These are phyloP conservation scores for Dreissena polymorpha DNA, from an alignment of 1,140 invertebrate species.

Conservation along the genomic window DNA sequence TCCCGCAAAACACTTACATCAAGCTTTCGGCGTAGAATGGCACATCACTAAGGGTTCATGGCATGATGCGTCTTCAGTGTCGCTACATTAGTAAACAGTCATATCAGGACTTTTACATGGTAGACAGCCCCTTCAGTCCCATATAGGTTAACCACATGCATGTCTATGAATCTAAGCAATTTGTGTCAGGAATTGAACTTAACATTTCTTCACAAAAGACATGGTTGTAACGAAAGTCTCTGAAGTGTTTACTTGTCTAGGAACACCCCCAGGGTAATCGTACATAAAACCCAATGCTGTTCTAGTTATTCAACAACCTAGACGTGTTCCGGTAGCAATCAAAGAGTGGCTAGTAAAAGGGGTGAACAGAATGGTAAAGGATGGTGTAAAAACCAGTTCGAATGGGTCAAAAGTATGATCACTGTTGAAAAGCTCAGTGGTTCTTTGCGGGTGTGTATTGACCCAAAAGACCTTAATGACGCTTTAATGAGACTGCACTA, in stretches of 20 bases:
- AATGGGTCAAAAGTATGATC: conserved; percentile 27
- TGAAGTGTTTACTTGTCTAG: not conserved
- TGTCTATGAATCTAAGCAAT: no score
- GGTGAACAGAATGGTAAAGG: conserved; percentile 13
- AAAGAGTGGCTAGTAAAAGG: conserved; percentile 3
- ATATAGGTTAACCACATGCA: no score
- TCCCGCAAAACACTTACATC: no score
- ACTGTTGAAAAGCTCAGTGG: conserved; percentile 21
- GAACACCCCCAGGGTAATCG: not conserved
- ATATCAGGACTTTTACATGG: no score
- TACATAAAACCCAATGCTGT: conserved; percentile 1
- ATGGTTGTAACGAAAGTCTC: not conserved
- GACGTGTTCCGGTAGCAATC: not conserved
- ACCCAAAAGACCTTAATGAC: conserved; percentile 6
- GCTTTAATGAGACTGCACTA: not conserved
- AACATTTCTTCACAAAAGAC: not conserved
- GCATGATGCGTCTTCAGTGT: no score
- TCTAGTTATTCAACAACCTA: not conserved
- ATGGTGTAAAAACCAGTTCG: not conserved
- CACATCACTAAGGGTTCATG: no score
- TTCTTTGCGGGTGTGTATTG: conserved; percentile 10
- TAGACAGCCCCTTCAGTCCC: no score
- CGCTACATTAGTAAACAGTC: no score
- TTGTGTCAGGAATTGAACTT: no score
- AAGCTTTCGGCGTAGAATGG: no score